Conservation (phyloP, 2,888 invertebrate species). For the Lochmaea crataegi region DNA sequence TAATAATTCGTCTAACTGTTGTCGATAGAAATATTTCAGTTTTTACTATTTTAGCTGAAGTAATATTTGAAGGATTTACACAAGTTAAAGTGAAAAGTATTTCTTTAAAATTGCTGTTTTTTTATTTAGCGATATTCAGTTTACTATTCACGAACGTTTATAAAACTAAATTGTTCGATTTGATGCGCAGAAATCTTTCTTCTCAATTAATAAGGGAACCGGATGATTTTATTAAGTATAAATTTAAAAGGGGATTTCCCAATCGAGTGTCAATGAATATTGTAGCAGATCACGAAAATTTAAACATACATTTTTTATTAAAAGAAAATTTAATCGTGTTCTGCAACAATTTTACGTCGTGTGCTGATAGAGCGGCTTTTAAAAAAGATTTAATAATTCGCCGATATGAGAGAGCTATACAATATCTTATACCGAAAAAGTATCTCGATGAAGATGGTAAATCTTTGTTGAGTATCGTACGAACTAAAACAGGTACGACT, state of each 20-base stretch:
- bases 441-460: not conserved
- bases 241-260: not conserved
- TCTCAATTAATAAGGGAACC: not conserved
- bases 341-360: not conserved
- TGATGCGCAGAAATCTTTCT: not conserved
- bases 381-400: not conserved
- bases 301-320: not conserved
- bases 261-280: not conserved
- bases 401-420: not conserved
- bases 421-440: not conserved
- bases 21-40: not conserved
- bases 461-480: not conserved
- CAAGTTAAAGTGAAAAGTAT: not conserved
- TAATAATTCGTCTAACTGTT: not conserved
- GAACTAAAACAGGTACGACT: not conserved
- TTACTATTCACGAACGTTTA: not conserved
- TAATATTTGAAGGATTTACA: not conserved
- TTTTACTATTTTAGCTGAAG: not conserved
- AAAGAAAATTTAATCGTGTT: not conserved
- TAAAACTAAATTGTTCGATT: conserved; percentile 2
- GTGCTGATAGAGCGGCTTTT: not conserved
- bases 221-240: not conserved
- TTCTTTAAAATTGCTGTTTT: not conserved
- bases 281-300: not conserved
- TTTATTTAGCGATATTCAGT: not conserved